phyloP scores from a whole-genome alignment of 2,888 invertebrate genomes.

The Sturmia bella region DNA sequence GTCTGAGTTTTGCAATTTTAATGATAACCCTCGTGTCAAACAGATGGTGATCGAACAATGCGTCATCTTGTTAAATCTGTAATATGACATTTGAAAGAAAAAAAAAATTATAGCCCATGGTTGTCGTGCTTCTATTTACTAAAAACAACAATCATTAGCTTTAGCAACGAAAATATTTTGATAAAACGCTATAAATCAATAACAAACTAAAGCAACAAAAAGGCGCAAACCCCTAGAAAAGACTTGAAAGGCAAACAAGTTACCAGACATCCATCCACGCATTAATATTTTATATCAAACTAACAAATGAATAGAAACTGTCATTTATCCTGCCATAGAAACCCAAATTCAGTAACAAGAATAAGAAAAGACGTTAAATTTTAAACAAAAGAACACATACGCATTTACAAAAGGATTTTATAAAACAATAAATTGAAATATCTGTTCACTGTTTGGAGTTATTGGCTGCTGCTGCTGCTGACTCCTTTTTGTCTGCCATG shows the following conservation, averaged over 20 bases:
- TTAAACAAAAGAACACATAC: conserved; percentile 33
- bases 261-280: neutral
- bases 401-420: conserved; percentile 35
- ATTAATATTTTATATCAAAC: neutral
- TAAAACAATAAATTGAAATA: conserved; percentile 32
- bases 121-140: conserved; percentile 4
- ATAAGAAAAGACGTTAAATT: conserved; percentile 17
- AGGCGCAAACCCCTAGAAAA: conserved; percentile 35
- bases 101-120: neutral
- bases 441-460: conserved; percentile 8
- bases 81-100: neutral
- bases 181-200: conserved; percentile 61
- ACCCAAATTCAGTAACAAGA: conserved; percentile 31
- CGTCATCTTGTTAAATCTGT: neutral
- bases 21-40: conserved; percentile 32
- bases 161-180: conserved; percentile 60
- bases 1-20: too few relatives aligned
- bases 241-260: neutral
- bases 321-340: conserved; percentile 36
- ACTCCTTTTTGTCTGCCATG: conserved; percentile 52
- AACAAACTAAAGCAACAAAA: conserved; percentile 13
- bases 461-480: too few relatives aligned
- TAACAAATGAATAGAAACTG: conserved; percentile 19
- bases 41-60: conserved; percentile 3
- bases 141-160: conserved; percentile 19